Evolutionary conservation across 2,797 vertebrate species (phyloP).

Genomic region (Macrochelys suwanniensis): DNA sequence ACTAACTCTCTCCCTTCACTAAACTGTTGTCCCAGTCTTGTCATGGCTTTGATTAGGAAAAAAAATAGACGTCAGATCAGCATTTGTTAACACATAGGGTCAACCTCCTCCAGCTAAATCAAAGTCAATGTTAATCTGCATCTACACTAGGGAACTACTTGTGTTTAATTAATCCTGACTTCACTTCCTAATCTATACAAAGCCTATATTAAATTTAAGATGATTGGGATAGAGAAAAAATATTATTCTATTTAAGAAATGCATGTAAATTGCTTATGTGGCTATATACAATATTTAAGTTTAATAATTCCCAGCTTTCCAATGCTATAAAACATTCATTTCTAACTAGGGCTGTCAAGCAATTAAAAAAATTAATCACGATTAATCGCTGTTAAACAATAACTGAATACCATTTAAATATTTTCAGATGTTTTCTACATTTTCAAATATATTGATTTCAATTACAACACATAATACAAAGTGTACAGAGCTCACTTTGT

Average conservation of each 20-base stretch:
- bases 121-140: accelerated
- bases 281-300: accelerated
- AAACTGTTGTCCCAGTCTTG: background rate
- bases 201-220: background rate
- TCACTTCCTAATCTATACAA: background rate
- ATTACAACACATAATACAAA: too few species aligned
- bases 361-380: too few species aligned
- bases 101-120: background rate
- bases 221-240: background rate
- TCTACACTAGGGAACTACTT: background rate
- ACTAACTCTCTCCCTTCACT: background rate
- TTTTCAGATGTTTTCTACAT: too few species aligned
- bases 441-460: too few species aligned
- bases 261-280: background rate
- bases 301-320: background rate
- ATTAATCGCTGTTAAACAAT: too few species aligned
- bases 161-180: background rate
- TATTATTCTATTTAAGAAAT: background rate
- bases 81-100: background rate
- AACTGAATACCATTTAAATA: too few species aligned
- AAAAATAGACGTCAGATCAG: background rate
- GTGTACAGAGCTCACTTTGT: too few species aligned
- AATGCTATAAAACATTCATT: accelerated
- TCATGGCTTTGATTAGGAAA: background rate
- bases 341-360: background rate